Percentiles rank a stretch among this genome's conserved stretches.
Evolutionary conservation across 1,140 invertebrate species (phyloP).

Genomic region (Mycetomoellerius zeteki): DNA sequence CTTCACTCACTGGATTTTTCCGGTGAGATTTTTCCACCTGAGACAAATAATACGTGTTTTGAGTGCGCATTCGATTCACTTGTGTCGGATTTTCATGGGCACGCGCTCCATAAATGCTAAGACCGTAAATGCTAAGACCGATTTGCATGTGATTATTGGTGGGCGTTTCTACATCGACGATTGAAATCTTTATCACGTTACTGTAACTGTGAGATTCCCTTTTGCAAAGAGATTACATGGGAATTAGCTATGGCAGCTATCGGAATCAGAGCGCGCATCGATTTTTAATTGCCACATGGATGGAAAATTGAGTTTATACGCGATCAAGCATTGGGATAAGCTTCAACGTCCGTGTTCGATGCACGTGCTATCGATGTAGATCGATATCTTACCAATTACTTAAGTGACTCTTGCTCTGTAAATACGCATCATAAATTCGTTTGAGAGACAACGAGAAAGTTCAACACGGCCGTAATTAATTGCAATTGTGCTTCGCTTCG

Average conservation of each 20-base stretch:
- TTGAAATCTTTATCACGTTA: slow-evolving; percentile 78
- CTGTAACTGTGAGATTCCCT: slow-evolving; percentile 38
- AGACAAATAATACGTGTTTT: background rate
- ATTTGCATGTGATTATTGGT: slow-evolving; percentile 80
- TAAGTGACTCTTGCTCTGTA: background rate
- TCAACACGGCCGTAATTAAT: slow-evolving; percentile 22
- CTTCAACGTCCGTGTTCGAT: background rate
- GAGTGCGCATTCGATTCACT: background rate
- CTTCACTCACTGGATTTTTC: too few species aligned
- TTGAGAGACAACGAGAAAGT: slow-evolving; percentile 1
- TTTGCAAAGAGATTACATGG: slow-evolving; percentile 66
- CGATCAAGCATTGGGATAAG: slow-evolving; percentile 4
- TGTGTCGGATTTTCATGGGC: slow-evolving; percentile 69
- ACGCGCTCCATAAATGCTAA: slow-evolving; percentile 55
- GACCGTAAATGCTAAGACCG: slow-evolving; percentile 60
- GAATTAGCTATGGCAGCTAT: slow-evolving; percentile 58
- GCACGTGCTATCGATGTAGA: background rate
- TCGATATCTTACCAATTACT: background rate
- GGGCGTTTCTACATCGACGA: slow-evolving; percentile 76
- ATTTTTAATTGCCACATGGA: slow-evolving; percentile 30
- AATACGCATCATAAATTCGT: slow-evolving; percentile 14
- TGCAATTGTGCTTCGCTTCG: background rate
- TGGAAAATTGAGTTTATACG: slow-evolving; percentile 8
- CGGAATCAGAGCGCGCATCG: slow-evolving; percentile 29
- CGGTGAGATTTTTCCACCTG: too few species aligned